A percentile compares a stretch with the other conserved stretches of the same genome.
phyloP scores from a whole-genome alignment of 2,888 invertebrate species.

The Cantharis nigra region DNA sequence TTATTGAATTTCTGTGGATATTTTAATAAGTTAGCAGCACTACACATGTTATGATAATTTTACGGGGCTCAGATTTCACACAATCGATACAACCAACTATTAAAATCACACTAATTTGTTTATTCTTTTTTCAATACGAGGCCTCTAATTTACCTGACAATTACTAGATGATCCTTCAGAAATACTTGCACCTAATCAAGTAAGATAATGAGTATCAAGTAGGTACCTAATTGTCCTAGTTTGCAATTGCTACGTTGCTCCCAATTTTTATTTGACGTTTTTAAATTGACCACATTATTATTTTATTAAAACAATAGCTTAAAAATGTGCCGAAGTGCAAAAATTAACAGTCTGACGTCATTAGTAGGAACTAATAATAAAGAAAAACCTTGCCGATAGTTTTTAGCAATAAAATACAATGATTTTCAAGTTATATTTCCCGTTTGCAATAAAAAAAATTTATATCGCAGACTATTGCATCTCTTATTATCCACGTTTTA shows the following conservation, averaged over 20 bases:
- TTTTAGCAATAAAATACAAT: not conserved
- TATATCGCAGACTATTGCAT: too few relatives aligned
- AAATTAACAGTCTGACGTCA: not conserved
- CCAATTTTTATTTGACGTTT: not conserved
- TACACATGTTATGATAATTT: not conserved
- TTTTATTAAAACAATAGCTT: not conserved
- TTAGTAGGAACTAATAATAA: not conserved
- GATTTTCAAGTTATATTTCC: not conserved
- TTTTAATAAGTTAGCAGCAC: not conserved
- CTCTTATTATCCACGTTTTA: not conserved
- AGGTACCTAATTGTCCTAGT: not conserved
- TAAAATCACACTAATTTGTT: not conserved
- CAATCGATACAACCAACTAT: not conserved
- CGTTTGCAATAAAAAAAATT: not conserved
- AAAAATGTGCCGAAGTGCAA: not conserved
- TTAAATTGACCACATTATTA: not conserved
- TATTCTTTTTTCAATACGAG: not conserved
- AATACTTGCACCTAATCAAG: not conserved
- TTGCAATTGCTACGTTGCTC: not conserved
- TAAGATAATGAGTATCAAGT: not conserved
- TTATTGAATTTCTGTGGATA: slow-evolving; percentile 8
- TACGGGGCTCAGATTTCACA: not conserved
- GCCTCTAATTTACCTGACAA: not conserved
- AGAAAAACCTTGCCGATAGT: not conserved
- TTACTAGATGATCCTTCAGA: not conserved